These are phyloP conservation scores for Onthophagus taurus DNA, from an alignment of 1,140 invertebrate genomes.

Conservation along the genomic window DNA sequence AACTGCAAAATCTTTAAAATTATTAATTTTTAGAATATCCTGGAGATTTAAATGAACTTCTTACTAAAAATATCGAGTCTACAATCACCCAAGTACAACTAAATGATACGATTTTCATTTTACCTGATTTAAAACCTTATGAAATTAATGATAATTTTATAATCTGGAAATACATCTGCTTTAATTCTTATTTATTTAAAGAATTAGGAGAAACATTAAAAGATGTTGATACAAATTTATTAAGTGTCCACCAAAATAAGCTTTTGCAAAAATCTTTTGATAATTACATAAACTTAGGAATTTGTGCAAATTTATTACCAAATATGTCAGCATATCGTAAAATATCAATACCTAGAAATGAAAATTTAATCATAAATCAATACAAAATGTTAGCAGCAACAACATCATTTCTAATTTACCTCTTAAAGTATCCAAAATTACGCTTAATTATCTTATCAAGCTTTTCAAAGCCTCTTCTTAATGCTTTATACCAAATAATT, in stretches of 20 bases:
- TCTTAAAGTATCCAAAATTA: slow-evolving; percentile 21
- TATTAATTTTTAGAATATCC: no score
- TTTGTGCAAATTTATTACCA: slow-evolving; percentile 52
- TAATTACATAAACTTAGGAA: slow-evolving; percentile 51
- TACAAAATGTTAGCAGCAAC: slow-evolving; percentile 32
- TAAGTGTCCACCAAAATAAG: slow-evolving; percentile 50
- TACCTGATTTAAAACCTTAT: neutral
- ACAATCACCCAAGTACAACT: no score
- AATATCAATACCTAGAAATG: slow-evolving; percentile 33
- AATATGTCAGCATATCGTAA: slow-evolving; percentile 49
- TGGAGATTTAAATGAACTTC: no score
- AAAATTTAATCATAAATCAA: slow-evolving; percentile 27
- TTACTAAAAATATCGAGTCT: no score
- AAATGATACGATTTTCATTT: no score
- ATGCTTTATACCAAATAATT: slow-evolving; percentile 58
- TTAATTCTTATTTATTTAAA: slow-evolving; percentile 37
- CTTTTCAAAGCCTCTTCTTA: slow-evolving; percentile 47
- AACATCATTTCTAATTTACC: slow-evolving; percentile 29
- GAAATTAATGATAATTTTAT: neutral
- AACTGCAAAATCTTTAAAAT: no score
- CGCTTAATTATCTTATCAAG: slow-evolving; percentile 39
- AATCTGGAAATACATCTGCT: slow-evolving; percentile 33
- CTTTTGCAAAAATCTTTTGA: slow-evolving; percentile 45
- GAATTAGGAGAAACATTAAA: slow-evolving; percentile 26
- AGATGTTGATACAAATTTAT: slow-evolving; percentile 37